These are phyloP conservation scores for Euleptes europaea DNA, from an alignment of 2,113 vertebrate species.

Conservation along the genomic window DNA sequence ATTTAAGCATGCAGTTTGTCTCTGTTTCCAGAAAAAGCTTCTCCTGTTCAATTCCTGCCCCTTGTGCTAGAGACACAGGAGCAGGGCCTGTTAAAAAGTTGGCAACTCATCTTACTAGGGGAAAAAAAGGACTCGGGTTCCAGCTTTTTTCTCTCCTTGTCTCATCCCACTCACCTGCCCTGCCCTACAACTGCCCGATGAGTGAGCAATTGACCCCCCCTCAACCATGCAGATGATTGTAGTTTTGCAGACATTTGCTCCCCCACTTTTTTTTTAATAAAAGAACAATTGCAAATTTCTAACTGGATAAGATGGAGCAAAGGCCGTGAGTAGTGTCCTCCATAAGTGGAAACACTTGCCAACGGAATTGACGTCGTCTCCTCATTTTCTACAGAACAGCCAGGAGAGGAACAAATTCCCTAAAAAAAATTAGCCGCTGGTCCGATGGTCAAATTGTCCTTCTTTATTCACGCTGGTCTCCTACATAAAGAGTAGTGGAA, in stretches of 20 bases:
- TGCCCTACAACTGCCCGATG: no score
- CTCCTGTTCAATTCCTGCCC: neutral
- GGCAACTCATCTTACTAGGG: neutral
- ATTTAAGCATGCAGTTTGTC: neutral
- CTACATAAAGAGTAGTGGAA: neutral
- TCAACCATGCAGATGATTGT: no score
- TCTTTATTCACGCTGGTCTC: neutral
- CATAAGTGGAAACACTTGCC: neutral
- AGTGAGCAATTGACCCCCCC: no score
- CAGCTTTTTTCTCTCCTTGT: neutral
- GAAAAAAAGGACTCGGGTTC: no score
- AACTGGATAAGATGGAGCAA: neutral
- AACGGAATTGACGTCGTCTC: neutral
- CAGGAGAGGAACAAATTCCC: neutral
- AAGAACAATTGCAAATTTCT: neutral
- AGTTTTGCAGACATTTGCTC: no score
- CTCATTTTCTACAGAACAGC: neutral
- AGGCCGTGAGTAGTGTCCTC: neutral
- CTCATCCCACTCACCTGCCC: neutral
- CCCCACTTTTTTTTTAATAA: neutral
- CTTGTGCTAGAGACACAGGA: neutral
- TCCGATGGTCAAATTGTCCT: no score
- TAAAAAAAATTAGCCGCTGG: neutral
- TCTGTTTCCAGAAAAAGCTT: neutral
- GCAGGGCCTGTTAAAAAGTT: no score